phyloP scores from a whole-genome alignment of 2,797 vertebrate genomes.

The Mus minutoides region DNA sequence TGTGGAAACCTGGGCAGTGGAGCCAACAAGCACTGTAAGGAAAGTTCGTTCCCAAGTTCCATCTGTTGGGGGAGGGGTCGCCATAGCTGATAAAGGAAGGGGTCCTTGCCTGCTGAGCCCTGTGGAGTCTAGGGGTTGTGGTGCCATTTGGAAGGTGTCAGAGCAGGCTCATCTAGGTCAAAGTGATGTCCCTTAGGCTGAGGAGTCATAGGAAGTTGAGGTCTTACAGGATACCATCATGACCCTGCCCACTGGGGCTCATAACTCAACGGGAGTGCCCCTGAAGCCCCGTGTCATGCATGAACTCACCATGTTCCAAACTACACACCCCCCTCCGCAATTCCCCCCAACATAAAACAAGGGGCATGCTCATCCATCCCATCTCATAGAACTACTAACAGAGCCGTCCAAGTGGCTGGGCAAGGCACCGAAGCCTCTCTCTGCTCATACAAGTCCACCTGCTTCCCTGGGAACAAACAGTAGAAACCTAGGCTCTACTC shows the following conservation, averaged over 20 bases:
- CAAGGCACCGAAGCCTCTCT: neutral
- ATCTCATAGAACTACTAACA: fast-evolving
- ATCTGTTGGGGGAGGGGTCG: neutral
- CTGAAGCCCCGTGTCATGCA: fast-evolving
- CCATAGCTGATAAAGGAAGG: neutral
- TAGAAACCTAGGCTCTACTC: constrained; percentile 83
- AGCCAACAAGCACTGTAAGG: neutral
- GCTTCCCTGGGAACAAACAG: neutral
- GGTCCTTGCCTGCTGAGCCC: neutral
- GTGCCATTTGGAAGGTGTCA: neutral
- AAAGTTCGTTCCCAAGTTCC: neutral
- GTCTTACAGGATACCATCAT: neutral
- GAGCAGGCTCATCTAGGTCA: neutral
- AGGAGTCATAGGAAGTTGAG: neutral
- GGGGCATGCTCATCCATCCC: no score
- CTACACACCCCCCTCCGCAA: neutral
- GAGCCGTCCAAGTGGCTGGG: neutral
- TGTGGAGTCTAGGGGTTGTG: neutral
- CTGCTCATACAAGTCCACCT: neutral
- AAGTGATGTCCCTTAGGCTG: neutral
- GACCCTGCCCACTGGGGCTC: neutral
- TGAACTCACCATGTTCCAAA: neutral
- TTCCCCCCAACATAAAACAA: neutral
- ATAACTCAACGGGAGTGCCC: no score
- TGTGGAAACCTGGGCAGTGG: neutral